Base-by-base conservation (phyloP, 2,113 vertebrate genomes). In the Dendropsophus ebraccatus region DNA sequence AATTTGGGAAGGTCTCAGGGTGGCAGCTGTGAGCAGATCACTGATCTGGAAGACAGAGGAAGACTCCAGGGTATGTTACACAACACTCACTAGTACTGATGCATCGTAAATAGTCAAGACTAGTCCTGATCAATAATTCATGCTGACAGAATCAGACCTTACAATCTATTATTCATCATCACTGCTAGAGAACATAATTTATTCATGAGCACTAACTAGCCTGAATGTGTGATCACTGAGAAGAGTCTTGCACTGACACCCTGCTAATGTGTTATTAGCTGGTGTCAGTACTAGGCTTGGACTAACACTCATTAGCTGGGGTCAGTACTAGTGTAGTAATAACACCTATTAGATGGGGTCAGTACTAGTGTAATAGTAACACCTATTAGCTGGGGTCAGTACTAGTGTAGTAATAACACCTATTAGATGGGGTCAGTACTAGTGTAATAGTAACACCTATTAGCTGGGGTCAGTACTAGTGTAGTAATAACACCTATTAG, bases 121-220 rank as follows among this genome's bases (percentile, higher is more conserved):
- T 76, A 76, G 54, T 58, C 60, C 54, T 62, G 16, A 76, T 84
- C 8, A 73, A 84, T 84, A 30, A 84, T 84, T 74, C 83, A 75
- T 76, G 56, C 17, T 45, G 12, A 76, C 56, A 76, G 28, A 84
- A 56, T 62, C 70, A 49, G 23, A 73, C 81, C 67, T 28, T 16
- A 30, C 45, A 30, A 69, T 84, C 82, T 70, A 74, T 75, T 84
- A 74, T 84, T 74, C 69, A 84, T 84, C 17, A 45, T 28, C n/a
- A 37, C 70, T 73, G 67, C 82, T 54, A 84, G 70, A 45, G n/a
- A 28, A 47, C 60, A 17, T 65, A n/a, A 49, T 69, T 84, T 76
- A 84, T 84, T 84, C 83, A 84, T 84, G 28, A 76, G 72, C 52
- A 28, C 70, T 75, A 83, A 75, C 82, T 74, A 74, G 52, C 7